Percentiles rank a stretch among this genome's conserved stretches.
phyloP scores from a whole-genome alignment of 2,888 invertebrate genomes.

The Metacarcinus magister region DNA sequence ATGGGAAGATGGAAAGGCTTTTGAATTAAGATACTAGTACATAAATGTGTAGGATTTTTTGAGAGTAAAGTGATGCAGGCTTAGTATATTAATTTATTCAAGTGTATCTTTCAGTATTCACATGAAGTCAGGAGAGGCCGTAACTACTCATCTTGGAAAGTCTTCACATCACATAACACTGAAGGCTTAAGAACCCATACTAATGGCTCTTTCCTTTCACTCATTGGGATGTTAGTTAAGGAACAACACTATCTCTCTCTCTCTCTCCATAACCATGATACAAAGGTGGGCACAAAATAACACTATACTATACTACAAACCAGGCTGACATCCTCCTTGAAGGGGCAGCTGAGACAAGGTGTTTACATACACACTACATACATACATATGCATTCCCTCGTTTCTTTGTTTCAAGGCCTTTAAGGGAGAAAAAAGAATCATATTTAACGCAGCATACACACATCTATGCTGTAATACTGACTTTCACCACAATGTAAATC shows the following conservation, averaged over 20 bases:
- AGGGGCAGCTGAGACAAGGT: too few species aligned
- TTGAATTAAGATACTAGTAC: neutral
- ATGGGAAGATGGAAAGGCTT: too few species aligned
- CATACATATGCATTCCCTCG: too few species aligned
- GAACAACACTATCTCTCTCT: neutral
- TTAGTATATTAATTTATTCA: neutral
- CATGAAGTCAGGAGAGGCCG: neutral
- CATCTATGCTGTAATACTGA: neutral
- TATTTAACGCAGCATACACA: neutral
- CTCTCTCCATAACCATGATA: neutral
- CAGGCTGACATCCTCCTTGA: neutral
- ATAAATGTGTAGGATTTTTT: neutral
- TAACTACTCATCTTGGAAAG: neutral
- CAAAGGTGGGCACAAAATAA: neutral
- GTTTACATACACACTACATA: too few species aligned
- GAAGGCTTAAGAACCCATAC: neutral
- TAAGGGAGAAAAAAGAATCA: neutral
- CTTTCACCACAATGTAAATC: too few species aligned
- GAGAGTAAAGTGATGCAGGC: neutral
- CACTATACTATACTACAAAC: neutral
- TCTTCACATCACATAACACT: neutral
- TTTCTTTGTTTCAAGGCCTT: neutral
- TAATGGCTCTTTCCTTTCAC: neutral
- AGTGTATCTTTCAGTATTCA: neutral
- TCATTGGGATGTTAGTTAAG: neutral